Base-by-base conservation (phyloP, 2,113 vertebrate genomes). In the Dryoscopus gambensis region DNA sequence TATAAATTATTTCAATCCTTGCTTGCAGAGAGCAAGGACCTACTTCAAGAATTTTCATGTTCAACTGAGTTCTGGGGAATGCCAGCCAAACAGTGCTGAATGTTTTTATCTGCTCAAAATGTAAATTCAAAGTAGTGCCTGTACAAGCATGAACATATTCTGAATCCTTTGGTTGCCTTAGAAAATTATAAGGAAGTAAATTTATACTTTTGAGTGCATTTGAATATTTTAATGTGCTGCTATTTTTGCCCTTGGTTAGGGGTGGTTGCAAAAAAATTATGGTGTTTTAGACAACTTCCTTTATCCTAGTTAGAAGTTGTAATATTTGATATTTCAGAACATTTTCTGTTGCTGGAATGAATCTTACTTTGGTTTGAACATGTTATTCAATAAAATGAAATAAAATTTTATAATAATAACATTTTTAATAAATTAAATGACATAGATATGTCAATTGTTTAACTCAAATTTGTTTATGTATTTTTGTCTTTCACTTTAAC, bases 241-340 rank as follows among this genome's bases (percentile, higher is more conserved):
- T 55, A 19, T 35, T 60, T 62, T 47, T 53, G 5, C 13, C 42
- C 4, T 57, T 85, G 9, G 4, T 35, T 28, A 68, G 13, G 37
- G 9, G 10, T 30, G 3, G 2, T 23, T 85, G 31, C 0, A 2
- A 67, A 30, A 68, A 75, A 80, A 15, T 28, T 16, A 12, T 10
- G 3, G 5, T 19, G 12, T 3, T 88, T 84, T 59, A 65, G 18
- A 33, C 0, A 0, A 35, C 3, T 76, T 64, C 11, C 1, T 57
- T 79, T 83, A 46, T 3, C 4, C 3, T 64, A n/a, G 33, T 37
- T 86, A 62, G 3, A 57, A 83, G 28, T 6, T 19, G 2, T 40
- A 44, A 5, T 47, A 70, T 13, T 23, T 62, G 13, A 49, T 28
- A 49, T 76, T 73, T 79, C n/a, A 60, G 44, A 62, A 83, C 2